Evolutionary conservation across 2,113 vertebrate species (phyloP).

Genomic region (Furnarius figulus): DNA sequence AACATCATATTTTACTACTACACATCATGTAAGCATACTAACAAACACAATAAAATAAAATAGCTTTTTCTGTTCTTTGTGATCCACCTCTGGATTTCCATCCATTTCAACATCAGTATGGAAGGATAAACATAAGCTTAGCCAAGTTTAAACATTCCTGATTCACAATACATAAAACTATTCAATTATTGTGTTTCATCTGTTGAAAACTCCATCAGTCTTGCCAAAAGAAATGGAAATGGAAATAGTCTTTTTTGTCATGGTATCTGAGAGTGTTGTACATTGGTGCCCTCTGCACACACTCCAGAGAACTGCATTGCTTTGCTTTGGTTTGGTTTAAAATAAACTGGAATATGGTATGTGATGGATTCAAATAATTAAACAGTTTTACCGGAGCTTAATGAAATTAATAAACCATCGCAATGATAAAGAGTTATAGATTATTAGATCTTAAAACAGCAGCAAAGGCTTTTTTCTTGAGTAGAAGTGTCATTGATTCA

Average conservation of each 20-base stretch:
- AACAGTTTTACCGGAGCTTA: background rate
- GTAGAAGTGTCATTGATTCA: background rate
- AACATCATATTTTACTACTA: background rate
- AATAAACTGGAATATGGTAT: background rate
- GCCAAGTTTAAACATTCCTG: background rate
- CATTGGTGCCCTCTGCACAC: constrained; percentile 54
- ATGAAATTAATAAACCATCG: background rate
- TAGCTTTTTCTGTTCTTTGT: background rate
- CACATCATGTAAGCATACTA: background rate
- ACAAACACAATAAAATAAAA: background rate
- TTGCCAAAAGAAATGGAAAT: background rate
- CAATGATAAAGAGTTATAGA: background rate
- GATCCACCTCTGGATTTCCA: background rate
- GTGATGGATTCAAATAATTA: background rate
- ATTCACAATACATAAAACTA: background rate
- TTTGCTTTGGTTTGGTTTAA: background rate
- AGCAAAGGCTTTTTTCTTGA: background rate
- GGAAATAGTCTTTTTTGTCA: background rate
- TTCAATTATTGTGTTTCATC: background rate
- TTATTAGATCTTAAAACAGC: background rate
- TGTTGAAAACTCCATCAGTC: background rate
- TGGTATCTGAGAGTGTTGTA: background rate
- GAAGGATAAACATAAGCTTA: background rate
- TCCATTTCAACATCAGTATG: background rate
- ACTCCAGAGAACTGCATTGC: constrained; percentile 11